phyloP scores from a whole-genome alignment of 1,140 invertebrate genomes.

The Diachasma alloeum region DNA sequence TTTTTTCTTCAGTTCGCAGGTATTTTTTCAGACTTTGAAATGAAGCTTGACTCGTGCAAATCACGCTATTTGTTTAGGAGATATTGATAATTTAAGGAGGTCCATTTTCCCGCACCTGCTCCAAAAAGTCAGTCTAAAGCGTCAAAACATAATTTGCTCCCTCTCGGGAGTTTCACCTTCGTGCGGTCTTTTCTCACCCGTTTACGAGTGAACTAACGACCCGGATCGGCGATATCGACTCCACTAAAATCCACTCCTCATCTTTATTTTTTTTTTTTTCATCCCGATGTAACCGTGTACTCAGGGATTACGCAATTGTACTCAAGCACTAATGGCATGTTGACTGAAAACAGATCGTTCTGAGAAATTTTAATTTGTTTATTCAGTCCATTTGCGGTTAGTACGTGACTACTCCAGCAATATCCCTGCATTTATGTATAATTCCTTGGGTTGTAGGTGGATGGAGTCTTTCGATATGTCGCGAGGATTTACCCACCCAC shows the following conservation, averaged over 20 bases:
- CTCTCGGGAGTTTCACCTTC: no score
- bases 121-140: no score
- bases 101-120: no score
- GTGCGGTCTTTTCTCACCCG: neutral
- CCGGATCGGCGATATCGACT: no score
- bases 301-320: neutral
- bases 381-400: constrained; percentile 37
- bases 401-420: constrained; percentile 16
- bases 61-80: no score
- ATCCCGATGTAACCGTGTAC: no score
- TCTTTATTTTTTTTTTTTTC: no score
- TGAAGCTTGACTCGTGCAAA: no score
- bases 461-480: neutral
- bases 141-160: no score
- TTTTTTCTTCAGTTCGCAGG: neutral
- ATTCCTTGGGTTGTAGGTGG: neutral
- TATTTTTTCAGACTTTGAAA: neutral
- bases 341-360: constrained; percentile 3
- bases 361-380: constrained; percentile 33
- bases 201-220: no score
- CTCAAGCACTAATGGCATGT: neutral
- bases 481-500: constrained; percentile 29
- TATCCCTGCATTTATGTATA: neutral
- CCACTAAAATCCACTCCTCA: no score
- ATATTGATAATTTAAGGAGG: no score